Evolutionary conservation across 2,797 vertebrate species (phyloP), one percentile per base, ranked within the genome.

Genomic region (Iguana delicatissima): DNA sequence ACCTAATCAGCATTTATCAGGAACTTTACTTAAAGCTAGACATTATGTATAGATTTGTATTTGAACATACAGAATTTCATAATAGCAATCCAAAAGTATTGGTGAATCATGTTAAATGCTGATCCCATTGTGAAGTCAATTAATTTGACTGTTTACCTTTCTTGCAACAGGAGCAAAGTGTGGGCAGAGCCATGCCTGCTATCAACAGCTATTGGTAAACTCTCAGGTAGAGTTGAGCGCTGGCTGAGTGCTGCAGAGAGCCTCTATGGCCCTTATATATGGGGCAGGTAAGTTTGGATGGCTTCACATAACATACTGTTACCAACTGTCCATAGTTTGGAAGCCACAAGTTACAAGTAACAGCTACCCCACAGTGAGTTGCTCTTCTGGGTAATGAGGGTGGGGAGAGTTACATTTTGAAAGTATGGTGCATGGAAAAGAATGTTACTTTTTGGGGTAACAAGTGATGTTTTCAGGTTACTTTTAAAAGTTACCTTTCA

Each of bases 181-280:
- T 99, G 99, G 99, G 99, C 99, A 1, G 99, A 99, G 96, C 99
- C 99, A 0, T 99, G 99, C 92, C 97, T 99, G 89, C 92, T 99
- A 96, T 97, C 98, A 24, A 98, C 98, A 57, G 99, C 98, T 0
- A 98, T 98, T 93, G 98, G 98, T 96, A 99, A 99, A 92, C 97
- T 99, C 35, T 98, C 98, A 0, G 98, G 98, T 79, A 98, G 97
- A 0, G 98, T 99, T 94, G 99, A 99, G 95, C 98, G 97, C 93
- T 99, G 99, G 98, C 97, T 99, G 92, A 98, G 96, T 0, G 98
- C 98, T 2, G 99, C 99, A 0, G 99, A 99, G 96, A 96, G 97
- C 14, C 97, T 99, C 12, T 99, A 99, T 4, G 99, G 99, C 18
- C 98, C 98, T 0, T 99, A 99, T 93, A 97, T 99, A 95, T 99